phyloP scores from a whole-genome alignment of 2,797 vertebrate genomes.

The Parauchenoglanis punctatus region DNA sequence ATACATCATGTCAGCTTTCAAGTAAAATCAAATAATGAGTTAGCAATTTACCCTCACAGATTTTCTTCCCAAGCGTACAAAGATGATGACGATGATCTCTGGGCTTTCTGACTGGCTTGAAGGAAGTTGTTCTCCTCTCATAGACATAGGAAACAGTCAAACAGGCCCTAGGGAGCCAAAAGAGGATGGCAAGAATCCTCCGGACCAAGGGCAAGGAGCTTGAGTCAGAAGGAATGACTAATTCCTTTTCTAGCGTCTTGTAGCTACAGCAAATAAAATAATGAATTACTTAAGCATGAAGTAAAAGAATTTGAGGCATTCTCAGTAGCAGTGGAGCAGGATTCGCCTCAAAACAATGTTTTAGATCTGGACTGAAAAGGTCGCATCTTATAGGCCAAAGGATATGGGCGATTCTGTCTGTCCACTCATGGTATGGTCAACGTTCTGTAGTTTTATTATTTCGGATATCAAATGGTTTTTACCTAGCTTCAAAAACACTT shows the following conservation, averaged over 20 bases:
- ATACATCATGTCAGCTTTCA: constrained; percentile 45
- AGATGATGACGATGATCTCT: constrained; percentile 24
- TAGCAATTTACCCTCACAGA: constrained; percentile 4
- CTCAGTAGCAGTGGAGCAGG: constrained; percentile 11
- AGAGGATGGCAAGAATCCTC: background rate
- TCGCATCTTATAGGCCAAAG: constrained; percentile 22
- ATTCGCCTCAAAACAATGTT: constrained; percentile 18
- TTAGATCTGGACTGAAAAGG: constrained; percentile 34
- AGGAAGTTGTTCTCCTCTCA: constrained; percentile 29
- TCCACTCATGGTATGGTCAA: background rate
- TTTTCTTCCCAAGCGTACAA: constrained; percentile 14
- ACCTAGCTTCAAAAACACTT: background rate
- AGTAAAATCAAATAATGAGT: constrained; percentile 31
- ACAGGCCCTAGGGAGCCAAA: background rate
- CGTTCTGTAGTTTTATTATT: background rate
- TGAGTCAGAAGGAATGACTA: constrained; percentile 43
- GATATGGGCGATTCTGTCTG: background rate
- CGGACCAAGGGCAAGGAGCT: constrained; percentile 43
- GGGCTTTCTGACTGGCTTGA: constrained; percentile 17
- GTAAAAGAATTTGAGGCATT: constrained; percentile 36
- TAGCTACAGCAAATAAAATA: background rate
- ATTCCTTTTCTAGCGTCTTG: constrained; percentile 36
- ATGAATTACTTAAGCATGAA: constrained; percentile 14
- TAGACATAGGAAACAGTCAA: background rate
- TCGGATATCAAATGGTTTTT: background rate